Conservation (phyloP, 1,140 invertebrate genomes). For the Pseudomyrmex flavicornis region DNA sequence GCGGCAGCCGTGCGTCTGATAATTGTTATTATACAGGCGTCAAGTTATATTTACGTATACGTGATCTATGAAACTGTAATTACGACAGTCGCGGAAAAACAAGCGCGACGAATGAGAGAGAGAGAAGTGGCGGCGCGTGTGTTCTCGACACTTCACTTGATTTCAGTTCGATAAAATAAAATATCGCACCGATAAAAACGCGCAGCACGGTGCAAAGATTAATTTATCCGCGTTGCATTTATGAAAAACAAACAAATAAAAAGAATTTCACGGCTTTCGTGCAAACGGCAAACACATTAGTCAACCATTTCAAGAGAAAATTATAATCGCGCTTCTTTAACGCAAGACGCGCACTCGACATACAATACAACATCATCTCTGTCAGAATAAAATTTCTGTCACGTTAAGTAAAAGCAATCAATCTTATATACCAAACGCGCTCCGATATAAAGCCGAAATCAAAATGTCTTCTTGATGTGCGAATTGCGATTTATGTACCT, state of each 20-base stretch:
- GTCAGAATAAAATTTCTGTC: neutral
- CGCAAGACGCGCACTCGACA: too few relatives aligned
- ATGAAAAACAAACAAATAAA: slow-evolving; percentile 3
- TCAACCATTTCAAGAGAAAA: neutral
- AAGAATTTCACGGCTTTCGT: neutral
- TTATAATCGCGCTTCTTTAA: neutral
- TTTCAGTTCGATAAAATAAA: slow-evolving; percentile 55
- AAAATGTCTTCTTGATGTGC: neutral
- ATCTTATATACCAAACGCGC: too few relatives aligned
- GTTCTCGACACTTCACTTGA: slow-evolving; percentile 30
- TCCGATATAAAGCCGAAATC: too few relatives aligned
- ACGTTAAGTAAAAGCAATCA: too few relatives aligned
- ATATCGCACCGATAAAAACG: slow-evolving; percentile 30
- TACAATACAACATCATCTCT: neutral
- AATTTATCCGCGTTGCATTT: slow-evolving; percentile 48
- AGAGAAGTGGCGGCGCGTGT: neutral
- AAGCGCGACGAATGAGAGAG: neutral
- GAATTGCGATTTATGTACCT: neutral
- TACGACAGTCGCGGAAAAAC: slow-evolving; percentile 15
- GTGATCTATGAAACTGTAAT: slow-evolving; percentile 58
- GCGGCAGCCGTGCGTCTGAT: neutral
- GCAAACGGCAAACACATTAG: neutral
- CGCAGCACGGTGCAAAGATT: slow-evolving; percentile 15
- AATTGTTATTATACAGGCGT: slow-evolving; percentile 32
- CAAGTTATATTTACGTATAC: slow-evolving; percentile 3